Percentiles rank a stretch among this genome's conserved stretches.
Evolutionary conservation across 2,113 vertebrate genomes (phyloP).

Genomic region (Hemiscyllium ocellatum): DNA sequence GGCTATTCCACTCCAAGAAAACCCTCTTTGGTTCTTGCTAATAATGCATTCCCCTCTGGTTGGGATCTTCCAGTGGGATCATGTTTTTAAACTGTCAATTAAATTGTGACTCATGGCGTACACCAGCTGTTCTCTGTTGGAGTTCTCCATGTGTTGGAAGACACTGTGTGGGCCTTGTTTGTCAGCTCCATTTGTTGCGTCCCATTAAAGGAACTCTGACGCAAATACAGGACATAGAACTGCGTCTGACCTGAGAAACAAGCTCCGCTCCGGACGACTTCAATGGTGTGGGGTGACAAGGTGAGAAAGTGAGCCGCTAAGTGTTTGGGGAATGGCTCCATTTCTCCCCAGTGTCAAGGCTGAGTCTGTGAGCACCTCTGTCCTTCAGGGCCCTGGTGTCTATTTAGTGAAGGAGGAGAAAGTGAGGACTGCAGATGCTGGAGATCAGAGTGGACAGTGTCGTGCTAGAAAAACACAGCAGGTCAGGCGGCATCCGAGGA

Average conservation of each 20-base stretch:
- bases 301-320: too few species aligned
- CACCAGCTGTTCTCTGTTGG: background rate
- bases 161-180: background rate
- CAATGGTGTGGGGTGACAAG: too few species aligned
- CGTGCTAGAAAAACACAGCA: too few species aligned
- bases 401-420: too few species aligned
- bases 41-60: background rate
- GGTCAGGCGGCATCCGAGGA: too few species aligned
- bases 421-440: too few species aligned
- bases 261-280: background rate
- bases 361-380: too few species aligned
- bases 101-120: background rate
- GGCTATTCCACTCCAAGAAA: background rate
- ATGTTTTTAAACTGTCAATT: background rate
- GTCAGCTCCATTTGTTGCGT: background rate
- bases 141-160: background rate
- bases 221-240: background rate
- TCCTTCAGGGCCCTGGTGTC: too few species aligned
- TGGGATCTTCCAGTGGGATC: background rate
- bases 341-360: too few species aligned
- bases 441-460: too few species aligned
- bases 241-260: background rate
- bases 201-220: background rate
- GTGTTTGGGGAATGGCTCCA: too few species aligned
- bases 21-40: background rate